Base-by-base conservation (phyloP, 2,113 vertebrate genomes). In the Hippocampus barbouri region DNA sequence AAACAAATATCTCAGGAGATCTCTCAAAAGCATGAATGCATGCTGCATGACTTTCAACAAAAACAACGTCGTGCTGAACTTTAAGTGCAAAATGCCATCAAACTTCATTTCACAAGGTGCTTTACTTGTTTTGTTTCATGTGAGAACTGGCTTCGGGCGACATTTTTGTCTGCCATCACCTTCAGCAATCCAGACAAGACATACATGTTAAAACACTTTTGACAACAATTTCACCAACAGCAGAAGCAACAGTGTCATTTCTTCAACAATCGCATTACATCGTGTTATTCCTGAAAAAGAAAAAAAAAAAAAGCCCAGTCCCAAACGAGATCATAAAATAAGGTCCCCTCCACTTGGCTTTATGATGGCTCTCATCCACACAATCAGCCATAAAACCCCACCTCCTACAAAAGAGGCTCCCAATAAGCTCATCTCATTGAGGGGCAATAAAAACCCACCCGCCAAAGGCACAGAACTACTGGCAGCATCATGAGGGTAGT, bases 381-480 rank as follows among this genome's bases (percentile, higher is more conserved):
- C 79, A 77, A 80, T 79, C 79, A 70, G 67, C 83, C 40, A 66
- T 86, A 87, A 89, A 89, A 84, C 71, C 59, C 75, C 66, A 80
- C 76, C 78, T 72, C 69, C 61, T 70, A 74, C 70, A 78, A 82
- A 78, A 72, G 72, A 71, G 68, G 75, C 72, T 47, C 78, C 72
- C 86, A 75, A 80, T 85, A 82, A 88, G 81, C 60, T 66, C 75
- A 81, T 69, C 73, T 75, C 4, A 1, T 53, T 45, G 72, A 76
- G 77, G 71, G 71, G 71, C 72, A 74, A 82, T 82, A 87, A 88
- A 45, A 87, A 84, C 65, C 34, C 21, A n/a, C 75, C 72, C 20
- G 38, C 77, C 69, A 21, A 21, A 6, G 77, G 76, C 67, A 66
- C 66, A 70, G 81, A 79, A 79, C 76, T 43, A 78, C 78, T 61